phyloP scores from a whole-genome alignment of 1,140 invertebrate genomes.

The Atta colombica region DNA sequence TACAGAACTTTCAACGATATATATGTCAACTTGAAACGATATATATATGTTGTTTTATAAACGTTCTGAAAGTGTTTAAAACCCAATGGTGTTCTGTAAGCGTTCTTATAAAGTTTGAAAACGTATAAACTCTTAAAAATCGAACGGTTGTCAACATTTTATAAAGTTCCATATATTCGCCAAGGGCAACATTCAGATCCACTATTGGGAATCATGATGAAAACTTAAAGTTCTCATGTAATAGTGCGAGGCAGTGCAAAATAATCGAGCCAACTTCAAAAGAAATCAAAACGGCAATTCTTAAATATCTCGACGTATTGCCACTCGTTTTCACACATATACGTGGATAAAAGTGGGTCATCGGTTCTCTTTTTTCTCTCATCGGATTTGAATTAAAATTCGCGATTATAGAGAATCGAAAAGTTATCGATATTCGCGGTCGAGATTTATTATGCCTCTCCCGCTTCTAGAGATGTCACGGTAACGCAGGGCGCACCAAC shows the following conservation, averaged over 20 bases:
- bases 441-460: conserved; percentile 11
- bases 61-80: too few species aligned
- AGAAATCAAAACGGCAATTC: neutral
- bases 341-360: neutral
- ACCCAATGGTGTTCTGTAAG: too few species aligned
- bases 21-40: too few species aligned
- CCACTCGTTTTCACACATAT: neutral
- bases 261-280: neutral
- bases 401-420: neutral
- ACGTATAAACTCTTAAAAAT: too few species aligned
- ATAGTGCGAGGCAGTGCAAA: neutral
- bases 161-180: too few species aligned
- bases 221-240: neutral
- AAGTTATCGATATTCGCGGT: neutral
- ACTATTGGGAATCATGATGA: too few species aligned
- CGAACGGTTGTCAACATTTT: too few species aligned
- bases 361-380: neutral
- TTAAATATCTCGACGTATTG: neutral
- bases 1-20: too few species aligned
- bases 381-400: neutral
- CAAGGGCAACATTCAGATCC: neutral
- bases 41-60: too few species aligned
- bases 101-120: too few species aligned
- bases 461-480: conserved; percentile 19
- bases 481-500: conserved; percentile 9